Base-by-base conservation (phyloP, 2,888 invertebrate species). In the Lithosia quadra region DNA sequence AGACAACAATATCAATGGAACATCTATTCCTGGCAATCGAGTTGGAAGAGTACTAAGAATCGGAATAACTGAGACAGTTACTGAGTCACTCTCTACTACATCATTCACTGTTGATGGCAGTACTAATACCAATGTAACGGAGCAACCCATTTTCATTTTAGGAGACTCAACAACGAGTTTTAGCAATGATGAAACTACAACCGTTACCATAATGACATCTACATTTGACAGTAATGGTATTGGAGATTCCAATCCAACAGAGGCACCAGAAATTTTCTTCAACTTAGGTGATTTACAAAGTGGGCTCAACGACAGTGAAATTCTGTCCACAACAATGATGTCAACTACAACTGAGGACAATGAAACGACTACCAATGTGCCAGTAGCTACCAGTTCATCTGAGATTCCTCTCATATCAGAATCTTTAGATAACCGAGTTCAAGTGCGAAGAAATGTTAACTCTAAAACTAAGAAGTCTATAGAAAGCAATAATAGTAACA, bases 371-470 rank as follows among this genome's bases (percentile, higher is more conserved):
- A 24, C 39, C 4, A 59, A 2, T 34, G 67, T 56, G 24, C 1
- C 61, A n/a, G 39, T 43, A 21, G 49, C 60, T 34, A 67, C 63
- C 0, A 66, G 24, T 7, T 15, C 59, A 28, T 57, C 64, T 53
- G 63, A 58, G 21, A 34, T 57, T 43, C 11, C 61, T 11, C 53
- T 59, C 5, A 63, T 64, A 43, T 67, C 60, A 11, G 70, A 60
- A 13, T n/a, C 39, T 60, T 59, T 67, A 13, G 59, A 56, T 28
- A 67, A 53, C 49, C 60, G 70, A 60, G 56, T 70, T 9, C 69
- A 65, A 57, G 56, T 70, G 4, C 67, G 70, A 57, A 36, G 63
- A 28, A 68, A 65, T 63, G 57, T 57, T 13, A 64, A 60, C 18
- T 60, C 18, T n/a, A 60, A 72, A 63, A 60, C 60, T 3, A 34